Base-by-base conservation (phyloP, 53 echinoderm and acorn worm genomes). In the Stichopus horrens region DNA sequence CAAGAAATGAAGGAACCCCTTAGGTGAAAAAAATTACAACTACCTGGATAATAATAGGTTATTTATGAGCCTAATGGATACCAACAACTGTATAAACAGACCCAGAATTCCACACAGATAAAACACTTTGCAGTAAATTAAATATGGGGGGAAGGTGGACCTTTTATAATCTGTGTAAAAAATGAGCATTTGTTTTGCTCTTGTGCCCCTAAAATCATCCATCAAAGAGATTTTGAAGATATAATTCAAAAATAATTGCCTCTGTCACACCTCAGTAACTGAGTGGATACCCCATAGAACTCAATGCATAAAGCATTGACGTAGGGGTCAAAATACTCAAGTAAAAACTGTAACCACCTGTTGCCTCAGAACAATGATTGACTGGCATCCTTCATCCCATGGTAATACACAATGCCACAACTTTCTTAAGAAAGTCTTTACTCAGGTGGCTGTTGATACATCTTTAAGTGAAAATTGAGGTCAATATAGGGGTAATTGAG, bases 401-500 rank as follows among this genome's bases (percentile, higher is more conserved):
- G 56, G 81, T 55, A 22, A 58, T 10, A 18, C 21, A 21, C 37
- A 37, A 37, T 54, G 21, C 57, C 18, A 71, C 56, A 58, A 81
- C 55, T 18, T 9, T 18, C 21, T 56, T 37, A 37, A 21, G 21
- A 56, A 57, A 58, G 4, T 5, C 19, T 81, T 81, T 56, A 81
- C 57, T 81, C 81, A 56, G 58, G 58, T 56, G 81, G 52, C 58
- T 81, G 81, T 81, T 81, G 81, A 21, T 58, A 58, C 56, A 81
- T 56, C 81, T 81, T 81, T 7, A 57, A 81, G 10, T 9, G 81
- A 81, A 81, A 81, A 81, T 81, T 81, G 81, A 81, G 81, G 81
- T 81, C 81, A 81, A 21, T 55, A 56, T 57, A 81, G 81, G 71
- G 81, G 81, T 81, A 81, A 81, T 81, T 81, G 81, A 81, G 81